These are phyloP conservation scores for Timandra comae DNA, from an alignment of 2,888 invertebrate genomes.

Conservation along the genomic window DNA sequence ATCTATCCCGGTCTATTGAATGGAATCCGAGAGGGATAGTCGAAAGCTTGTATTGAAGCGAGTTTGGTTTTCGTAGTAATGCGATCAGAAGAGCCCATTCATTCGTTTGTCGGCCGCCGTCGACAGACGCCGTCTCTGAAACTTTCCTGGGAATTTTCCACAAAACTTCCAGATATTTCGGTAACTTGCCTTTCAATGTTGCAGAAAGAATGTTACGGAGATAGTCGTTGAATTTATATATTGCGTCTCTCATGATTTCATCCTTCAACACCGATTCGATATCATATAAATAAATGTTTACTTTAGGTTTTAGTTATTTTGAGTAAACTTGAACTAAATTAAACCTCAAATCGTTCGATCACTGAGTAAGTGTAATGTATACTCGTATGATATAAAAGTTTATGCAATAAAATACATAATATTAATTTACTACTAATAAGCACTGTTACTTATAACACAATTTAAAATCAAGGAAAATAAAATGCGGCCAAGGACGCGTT, in stretches of 20 bases:
- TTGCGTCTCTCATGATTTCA: neutral
- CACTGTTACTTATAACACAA: neutral
- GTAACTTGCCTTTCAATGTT: slow-evolving; percentile 21
- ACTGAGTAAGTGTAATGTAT: too few species aligned
- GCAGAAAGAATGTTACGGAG: slow-evolving; percentile 8
- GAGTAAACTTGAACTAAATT: too few species aligned
- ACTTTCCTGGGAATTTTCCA: slow-evolving; percentile 31
- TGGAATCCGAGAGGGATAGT: slow-evolving; percentile 19
- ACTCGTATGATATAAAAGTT: too few species aligned
- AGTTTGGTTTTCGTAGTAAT: slow-evolving; percentile 26
- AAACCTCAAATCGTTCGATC: too few species aligned
- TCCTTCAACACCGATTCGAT: too few species aligned
- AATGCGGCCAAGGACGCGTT: too few species aligned
- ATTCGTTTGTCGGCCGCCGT: slow-evolving; percentile 37
- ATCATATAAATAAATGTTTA: too few species aligned
- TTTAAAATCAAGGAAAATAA: neutral
- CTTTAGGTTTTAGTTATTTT: too few species aligned
- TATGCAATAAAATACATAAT: too few species aligned
- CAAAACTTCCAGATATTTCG: slow-evolving; percentile 35
- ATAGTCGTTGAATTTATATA: slow-evolving; percentile 11
- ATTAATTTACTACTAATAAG: too few species aligned
- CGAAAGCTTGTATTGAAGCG: slow-evolving; percentile 17
- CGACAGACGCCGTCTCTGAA: slow-evolving; percentile 29
- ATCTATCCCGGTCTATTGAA: slow-evolving; percentile 14
- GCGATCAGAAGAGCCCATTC: slow-evolving; percentile 28